Conservation (phyloP, 1,140 invertebrate genomes). For the Caenorhabditis inopinata region DNA sequence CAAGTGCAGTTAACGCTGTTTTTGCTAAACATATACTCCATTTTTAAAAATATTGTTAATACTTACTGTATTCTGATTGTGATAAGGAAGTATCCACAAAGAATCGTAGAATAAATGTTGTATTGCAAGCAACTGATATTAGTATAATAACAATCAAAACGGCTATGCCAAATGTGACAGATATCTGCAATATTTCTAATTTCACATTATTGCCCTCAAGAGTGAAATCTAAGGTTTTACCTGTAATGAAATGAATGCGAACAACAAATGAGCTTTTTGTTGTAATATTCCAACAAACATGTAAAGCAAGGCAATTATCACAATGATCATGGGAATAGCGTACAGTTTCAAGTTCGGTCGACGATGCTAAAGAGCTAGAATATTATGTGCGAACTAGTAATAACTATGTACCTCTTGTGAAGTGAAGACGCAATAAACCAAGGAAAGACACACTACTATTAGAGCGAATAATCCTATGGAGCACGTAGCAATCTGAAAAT, state of each 20-base stretch:
- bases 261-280: conserved; percentile 16
- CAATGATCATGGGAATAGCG: conserved; percentile 25
- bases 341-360: conserved; percentile 23
- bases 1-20: background rate
- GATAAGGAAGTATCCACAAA: background rate
- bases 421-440: conserved; percentile 16
- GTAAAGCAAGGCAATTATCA: conserved; percentile 18
- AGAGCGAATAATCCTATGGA: conserved; percentile 24
- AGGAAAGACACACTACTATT: background rate
- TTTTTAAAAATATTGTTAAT: background rate
- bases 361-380: conserved; percentile 19
- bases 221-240: background rate
- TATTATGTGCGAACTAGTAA: background rate
- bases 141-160: conserved; percentile 20
- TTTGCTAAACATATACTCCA: background rate
- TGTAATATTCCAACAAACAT: conserved; percentile 35
- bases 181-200: background rate
- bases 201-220: background rate
- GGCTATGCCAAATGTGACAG: background rate
- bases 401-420: conserved; percentile 10
- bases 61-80: conserved; percentile 14
- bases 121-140: conserved; percentile 8
- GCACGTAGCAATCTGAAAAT: conserved; percentile 14
- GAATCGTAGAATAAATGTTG: background rate
- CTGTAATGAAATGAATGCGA: conserved; percentile 16